A percentile compares a stretch with the other conserved stretches of the same genome.
phyloP scores from a whole-genome alignment of 2,888 invertebrate species.

The Oithona nana region DNA sequence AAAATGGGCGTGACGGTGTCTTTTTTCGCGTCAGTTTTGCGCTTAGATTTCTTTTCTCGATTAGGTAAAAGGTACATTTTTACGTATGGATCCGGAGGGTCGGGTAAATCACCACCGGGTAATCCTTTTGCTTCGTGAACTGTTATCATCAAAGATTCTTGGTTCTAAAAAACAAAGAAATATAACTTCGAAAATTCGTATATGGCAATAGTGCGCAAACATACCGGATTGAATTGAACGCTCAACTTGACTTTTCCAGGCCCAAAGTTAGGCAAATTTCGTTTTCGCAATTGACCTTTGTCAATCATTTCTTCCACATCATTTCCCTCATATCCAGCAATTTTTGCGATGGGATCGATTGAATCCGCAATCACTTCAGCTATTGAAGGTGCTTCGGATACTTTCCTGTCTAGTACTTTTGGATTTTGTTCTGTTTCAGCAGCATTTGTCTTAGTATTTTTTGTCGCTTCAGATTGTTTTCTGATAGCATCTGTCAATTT shows the following conservation, averaged over 20 bases:
- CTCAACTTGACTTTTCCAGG: background rate
- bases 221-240: too few species aligned
- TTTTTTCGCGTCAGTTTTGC: conserved; percentile 65
- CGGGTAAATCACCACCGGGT: conserved; percentile 55
- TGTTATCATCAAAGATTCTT: background rate
- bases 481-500: background rate
- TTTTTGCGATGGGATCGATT: background rate
- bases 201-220: too few species aligned
- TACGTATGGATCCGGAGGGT: conserved; percentile 72
- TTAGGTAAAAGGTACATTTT: conserved; percentile 69
- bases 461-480: background rate
- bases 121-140: conserved; percentile 28
- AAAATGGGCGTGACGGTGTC: conserved; percentile 77
- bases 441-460: background rate
- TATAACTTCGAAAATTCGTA: too few species aligned
- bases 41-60: conserved; percentile 60
- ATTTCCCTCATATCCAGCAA: too few species aligned
- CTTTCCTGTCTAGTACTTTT: background rate
- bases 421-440: background rate
- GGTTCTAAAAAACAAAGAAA: too few species aligned
- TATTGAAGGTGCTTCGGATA: background rate
- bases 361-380: background rate
- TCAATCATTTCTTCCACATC: too few species aligned
- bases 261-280: background rate
- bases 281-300: too few species aligned